Conservation (phyloP, 2,797 vertebrate genomes). For the Parotocinclus haroldoi region DNA sequence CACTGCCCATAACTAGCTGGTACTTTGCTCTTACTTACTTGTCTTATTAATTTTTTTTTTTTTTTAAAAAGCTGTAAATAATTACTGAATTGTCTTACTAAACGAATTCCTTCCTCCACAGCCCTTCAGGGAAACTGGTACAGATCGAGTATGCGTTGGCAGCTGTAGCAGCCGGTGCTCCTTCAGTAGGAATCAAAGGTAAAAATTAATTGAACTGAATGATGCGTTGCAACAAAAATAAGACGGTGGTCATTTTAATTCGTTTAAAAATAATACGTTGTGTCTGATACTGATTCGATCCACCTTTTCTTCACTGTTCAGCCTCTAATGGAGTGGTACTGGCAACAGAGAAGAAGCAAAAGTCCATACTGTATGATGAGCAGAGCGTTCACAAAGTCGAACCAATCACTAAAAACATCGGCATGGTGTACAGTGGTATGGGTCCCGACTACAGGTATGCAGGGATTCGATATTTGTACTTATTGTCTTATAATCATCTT, state of each 20-base stretch:
- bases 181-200: constrained; percentile 93
- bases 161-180: constrained; percentile 95
- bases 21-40: no score
- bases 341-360: constrained; percentile 98
- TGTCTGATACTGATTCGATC: neutral
- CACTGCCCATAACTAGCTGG: no score
- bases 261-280: no score
- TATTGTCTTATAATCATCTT: neutral
- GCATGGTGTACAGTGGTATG: constrained; percentile 99
- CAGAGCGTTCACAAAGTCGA: constrained; percentile 98
- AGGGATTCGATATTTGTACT: neutral
- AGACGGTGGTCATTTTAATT: neutral
- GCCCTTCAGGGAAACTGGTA: constrained; percentile 96
- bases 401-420: constrained; percentile 98
- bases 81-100: no score
- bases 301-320: constrained; percentile 45
- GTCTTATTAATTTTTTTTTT: no score
- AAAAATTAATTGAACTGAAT: neutral
- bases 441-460: constrained; percentile 95
- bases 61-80: no score
- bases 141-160: constrained; percentile 98
- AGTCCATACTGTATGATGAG: constrained; percentile 97
- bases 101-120: constrained; percentile 45
- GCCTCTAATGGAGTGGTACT: constrained; percentile 96
- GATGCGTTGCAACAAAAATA: neutral